phyloP scores from a whole-genome alignment of 2,113 vertebrate species.

The Myocastor coypus region DNA sequence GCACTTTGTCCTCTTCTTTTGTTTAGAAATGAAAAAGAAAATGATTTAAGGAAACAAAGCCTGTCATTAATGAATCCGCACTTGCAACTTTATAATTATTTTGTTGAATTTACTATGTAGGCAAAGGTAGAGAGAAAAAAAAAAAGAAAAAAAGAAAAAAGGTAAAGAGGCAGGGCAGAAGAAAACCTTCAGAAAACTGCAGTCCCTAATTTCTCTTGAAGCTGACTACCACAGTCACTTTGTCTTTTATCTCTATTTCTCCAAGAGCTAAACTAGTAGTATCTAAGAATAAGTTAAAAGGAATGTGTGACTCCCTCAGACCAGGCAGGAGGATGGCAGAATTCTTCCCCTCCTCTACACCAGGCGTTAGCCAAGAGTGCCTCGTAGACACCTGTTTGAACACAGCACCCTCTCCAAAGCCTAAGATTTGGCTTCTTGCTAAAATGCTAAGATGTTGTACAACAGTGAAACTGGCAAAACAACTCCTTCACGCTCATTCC shows the following conservation, averaged over 20 bases:
- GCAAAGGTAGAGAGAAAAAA: neutral
- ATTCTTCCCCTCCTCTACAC: neutral
- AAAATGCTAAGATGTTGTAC: neutral
- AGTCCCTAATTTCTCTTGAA: conserved; percentile 40
- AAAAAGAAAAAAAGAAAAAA: neutral
- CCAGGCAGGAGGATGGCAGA: neutral
- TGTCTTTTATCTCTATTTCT: neutral
- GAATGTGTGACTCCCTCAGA: neutral
- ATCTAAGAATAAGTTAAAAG: neutral
- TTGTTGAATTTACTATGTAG: neutral
- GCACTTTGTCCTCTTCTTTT: conserved; percentile 6
- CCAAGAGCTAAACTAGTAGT: neutral
- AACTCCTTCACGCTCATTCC: conserved; percentile 4
- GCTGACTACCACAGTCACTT: neutral
- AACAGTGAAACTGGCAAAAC: neutral
- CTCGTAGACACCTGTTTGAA: neutral
- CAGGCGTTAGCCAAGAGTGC: neutral
- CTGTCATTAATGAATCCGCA: neutral
- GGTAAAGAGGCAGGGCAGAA: neutral
- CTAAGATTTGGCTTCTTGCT: neutral
- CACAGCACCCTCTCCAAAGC: neutral
- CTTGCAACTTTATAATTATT: conserved; percentile 33
- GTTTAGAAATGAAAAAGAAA: conserved; percentile 44
- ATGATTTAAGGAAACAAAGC: conserved; percentile 16
- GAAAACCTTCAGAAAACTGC: neutral